Evolutionary conservation across 2,888 invertebrate species (phyloP).

Genomic region (Ectobius pallidus): DNA sequence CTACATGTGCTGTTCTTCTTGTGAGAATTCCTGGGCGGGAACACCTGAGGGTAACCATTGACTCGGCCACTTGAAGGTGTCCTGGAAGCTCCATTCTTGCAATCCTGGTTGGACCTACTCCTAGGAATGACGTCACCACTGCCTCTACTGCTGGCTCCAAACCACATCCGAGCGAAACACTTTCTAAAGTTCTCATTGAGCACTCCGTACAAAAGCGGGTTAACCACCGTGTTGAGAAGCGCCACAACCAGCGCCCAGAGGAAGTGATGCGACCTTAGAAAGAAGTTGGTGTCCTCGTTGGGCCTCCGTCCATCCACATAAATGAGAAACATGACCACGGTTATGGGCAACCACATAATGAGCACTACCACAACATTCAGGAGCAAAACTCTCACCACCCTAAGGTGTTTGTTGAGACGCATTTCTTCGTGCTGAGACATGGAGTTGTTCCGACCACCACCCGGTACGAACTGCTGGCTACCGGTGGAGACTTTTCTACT

Average conservation of each 20-base stretch:
- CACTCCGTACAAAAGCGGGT: constrained; percentile 62
- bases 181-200: constrained; percentile 61
- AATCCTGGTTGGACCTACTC: constrained; percentile 32
- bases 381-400: constrained; percentile 60
- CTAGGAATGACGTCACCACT: constrained; percentile 41
- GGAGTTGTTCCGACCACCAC: constrained; percentile 55
- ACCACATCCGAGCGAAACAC: constrained; percentile 57
- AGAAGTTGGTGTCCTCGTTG: constrained; percentile 58
- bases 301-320: constrained; percentile 60
- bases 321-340: constrained; percentile 60
- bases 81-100: constrained; percentile 44
- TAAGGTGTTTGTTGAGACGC: constrained; percentile 60
- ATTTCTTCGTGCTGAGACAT: constrained; percentile 59
- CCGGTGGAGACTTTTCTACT: constrained; percentile 55
- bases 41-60: constrained; percentile 44
- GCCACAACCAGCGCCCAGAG: constrained; percentile 59
- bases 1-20: constrained; percentile 52
- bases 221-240: constrained; percentile 61
- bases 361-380: constrained; percentile 62
- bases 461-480: constrained; percentile 50
- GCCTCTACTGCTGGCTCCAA: constrained; percentile 39
- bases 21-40: constrained; percentile 45
- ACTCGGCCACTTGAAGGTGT: constrained; percentile 47
- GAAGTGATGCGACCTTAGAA: constrained; percentile 61
- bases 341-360: constrained; percentile 64